Conservation (phyloP, 2,113 vertebrate species). For the Climacteris rufus region DNA sequence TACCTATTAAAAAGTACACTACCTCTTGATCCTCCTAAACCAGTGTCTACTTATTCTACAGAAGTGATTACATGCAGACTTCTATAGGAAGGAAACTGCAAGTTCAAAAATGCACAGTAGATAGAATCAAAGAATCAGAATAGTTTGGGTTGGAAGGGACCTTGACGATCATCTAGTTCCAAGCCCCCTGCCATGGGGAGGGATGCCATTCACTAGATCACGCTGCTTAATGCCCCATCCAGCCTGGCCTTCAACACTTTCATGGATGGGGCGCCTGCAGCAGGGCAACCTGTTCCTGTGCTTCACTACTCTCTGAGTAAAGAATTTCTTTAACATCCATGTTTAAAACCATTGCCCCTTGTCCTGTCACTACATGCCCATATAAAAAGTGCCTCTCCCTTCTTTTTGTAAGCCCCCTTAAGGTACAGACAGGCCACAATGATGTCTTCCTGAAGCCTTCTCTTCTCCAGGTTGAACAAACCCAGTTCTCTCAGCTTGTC, state of each 20-base stretch:
- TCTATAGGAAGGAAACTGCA: not conserved
- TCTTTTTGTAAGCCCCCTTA: not conserved
- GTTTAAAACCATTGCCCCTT: not conserved
- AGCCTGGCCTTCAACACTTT: not conserved
- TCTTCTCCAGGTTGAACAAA: not conserved
- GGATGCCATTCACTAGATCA: not conserved
- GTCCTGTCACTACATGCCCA: not conserved
- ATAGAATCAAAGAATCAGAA: not conserved
- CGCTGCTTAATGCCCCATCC: not conserved
- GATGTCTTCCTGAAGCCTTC: not conserved
- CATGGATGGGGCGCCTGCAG: rapidly evolving
- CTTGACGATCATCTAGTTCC: not conserved
- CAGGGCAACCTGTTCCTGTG: not conserved
- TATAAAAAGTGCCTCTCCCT: not conserved
- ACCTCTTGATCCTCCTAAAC: not conserved
- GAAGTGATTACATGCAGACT: not conserved
- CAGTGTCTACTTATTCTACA: rapidly evolving
- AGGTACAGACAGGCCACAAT: not conserved
- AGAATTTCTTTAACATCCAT: not conserved
- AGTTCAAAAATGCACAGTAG: not conserved
- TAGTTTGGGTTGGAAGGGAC: not conserved
- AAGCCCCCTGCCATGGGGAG: not conserved
- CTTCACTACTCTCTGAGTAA: not conserved
- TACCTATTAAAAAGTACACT: not conserved
- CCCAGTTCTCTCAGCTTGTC: not conserved